A percentile compares a stretch with the other conserved stretches of the same genome.
Conservation (phyloP, 2,888 invertebrate genomes). For the Coelinius sp. region DNA sequence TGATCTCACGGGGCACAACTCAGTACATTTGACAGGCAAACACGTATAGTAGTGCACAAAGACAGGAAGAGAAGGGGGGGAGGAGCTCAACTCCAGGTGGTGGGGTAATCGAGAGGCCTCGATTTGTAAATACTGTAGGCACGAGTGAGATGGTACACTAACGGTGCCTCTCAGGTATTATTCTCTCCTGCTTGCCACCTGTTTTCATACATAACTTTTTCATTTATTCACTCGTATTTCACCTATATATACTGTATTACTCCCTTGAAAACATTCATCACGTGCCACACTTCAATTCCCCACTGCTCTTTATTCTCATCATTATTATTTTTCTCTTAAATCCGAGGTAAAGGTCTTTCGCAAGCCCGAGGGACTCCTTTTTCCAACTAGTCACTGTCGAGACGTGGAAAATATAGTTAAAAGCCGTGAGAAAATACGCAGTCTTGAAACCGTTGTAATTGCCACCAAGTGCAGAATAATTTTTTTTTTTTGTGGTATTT, state of each 20-base stretch:
- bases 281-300: slow-evolving; percentile 42
- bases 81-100: slow-evolving; percentile 12
- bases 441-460: slow-evolving; percentile 34
- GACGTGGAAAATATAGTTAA: slow-evolving; percentile 1
- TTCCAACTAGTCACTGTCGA: slow-evolving; percentile 3
- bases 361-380: slow-evolving; percentile 40
- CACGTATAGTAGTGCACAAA: slow-evolving; percentile 43
- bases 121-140: slow-evolving; percentile 4
- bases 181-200: slow-evolving; percentile 55
- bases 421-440: slow-evolving; percentile 31
- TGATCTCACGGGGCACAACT: slow-evolving; percentile 26
- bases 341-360: slow-evolving; percentile 44
- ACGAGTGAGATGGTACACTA: slow-evolving; percentile 41
- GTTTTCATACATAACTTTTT: slow-evolving; percentile 42
- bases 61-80: slow-evolving; percentile 38
- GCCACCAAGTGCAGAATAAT: not conserved
- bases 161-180: slow-evolving; percentile 51
- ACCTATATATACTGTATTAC: slow-evolving; percentile 17
- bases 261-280: slow-evolving; percentile 42
- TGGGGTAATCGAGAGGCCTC: slow-evolving; percentile 53
- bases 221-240: not conserved
- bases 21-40: slow-evolving; percentile 24
- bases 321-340: not conserved
- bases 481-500: not conserved
- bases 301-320: slow-evolving; percentile 17